Percentiles rank a stretch among this genome's conserved stretches.
phyloP scores from a whole-genome alignment of 2,888 invertebrate genomes.

The Pheosia gnoma region DNA sequence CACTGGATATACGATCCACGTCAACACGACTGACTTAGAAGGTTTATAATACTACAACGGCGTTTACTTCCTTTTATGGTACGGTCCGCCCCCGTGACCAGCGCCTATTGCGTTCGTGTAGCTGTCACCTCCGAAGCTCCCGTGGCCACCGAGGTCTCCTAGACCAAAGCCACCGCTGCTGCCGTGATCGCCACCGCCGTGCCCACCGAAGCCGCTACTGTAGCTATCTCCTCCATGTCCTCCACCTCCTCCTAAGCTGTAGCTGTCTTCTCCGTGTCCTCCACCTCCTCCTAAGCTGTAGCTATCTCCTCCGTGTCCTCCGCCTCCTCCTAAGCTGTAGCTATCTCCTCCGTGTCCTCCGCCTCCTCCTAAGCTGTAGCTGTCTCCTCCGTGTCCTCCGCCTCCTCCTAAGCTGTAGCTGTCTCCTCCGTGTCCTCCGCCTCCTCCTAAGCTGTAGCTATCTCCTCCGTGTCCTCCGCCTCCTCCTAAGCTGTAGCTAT shows the following conservation, averaged over 20 bases:
- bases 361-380: conserved; percentile 35
- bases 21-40: conserved; percentile 66
- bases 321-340: conserved; percentile 34
- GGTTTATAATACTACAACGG: conserved; percentile 38
- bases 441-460: conserved; percentile 33
- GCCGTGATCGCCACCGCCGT: conserved; percentile 48
- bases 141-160: conserved; percentile 42
- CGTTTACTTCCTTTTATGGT: conserved; percentile 62
- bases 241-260: conserved; percentile 32
- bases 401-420: conserved; percentile 34
- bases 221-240: conserved; percentile 38
- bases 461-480: conserved; percentile 40
- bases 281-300: conserved; percentile 36
- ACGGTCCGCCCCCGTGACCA: conserved; percentile 79
- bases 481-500: conserved; percentile 34
- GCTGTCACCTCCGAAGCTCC: conserved; percentile 64
- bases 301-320: conserved; percentile 31
- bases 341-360: conserved; percentile 33
- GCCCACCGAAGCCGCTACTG: conserved; percentile 44
- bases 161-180: conserved; percentile 49
- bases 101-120: conserved; percentile 72
- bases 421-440: conserved; percentile 39
- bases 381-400: conserved; percentile 29
- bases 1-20: conserved; percentile 30
- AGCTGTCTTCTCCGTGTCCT: conserved; percentile 28